Conservation (phyloP, 2,797 vertebrate species). For the Semaprochilodus insignis region DNA sequence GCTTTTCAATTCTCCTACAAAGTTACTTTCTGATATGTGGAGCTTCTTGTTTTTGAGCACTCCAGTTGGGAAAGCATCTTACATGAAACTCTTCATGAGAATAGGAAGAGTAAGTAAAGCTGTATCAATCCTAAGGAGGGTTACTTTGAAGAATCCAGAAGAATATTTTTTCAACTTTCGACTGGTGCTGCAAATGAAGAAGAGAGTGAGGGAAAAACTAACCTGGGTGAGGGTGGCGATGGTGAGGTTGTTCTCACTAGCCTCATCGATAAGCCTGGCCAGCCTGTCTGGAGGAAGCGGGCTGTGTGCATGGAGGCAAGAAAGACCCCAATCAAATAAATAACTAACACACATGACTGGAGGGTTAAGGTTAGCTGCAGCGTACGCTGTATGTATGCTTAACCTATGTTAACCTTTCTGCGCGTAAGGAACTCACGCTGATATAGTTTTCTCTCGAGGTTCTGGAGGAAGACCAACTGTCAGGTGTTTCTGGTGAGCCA, state of each 20-base stretch:
- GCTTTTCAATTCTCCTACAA: too few relatives aligned
- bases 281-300: constrained; percentile 89
- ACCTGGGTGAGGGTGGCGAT: constrained; percentile 95
- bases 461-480: constrained; percentile 88
- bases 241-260: constrained; percentile 90
- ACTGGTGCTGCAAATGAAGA: background rate
- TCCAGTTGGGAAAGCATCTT: too few relatives aligned
- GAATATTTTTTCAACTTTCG: background rate
- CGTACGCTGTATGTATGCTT: background rate
- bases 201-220: constrained; percentile 16
- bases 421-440: constrained; percentile 75
- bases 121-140: background rate
- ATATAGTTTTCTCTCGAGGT: constrained; percentile 94
- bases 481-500: constrained; percentile 84
- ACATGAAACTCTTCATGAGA: background rate
- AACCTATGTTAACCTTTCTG: background rate
- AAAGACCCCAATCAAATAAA: background rate
- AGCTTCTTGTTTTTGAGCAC: too few relatives aligned
- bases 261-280: constrained; percentile 89
- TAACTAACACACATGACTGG: background rate
- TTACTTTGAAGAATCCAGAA: background rate
- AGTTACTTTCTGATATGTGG: too few relatives aligned
- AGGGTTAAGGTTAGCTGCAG: background rate
- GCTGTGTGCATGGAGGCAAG: constrained; percentile 64
- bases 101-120: background rate